phyloP scores from a whole-genome alignment of 2,888 invertebrate genomes.

The Miltochrista miniata region DNA sequence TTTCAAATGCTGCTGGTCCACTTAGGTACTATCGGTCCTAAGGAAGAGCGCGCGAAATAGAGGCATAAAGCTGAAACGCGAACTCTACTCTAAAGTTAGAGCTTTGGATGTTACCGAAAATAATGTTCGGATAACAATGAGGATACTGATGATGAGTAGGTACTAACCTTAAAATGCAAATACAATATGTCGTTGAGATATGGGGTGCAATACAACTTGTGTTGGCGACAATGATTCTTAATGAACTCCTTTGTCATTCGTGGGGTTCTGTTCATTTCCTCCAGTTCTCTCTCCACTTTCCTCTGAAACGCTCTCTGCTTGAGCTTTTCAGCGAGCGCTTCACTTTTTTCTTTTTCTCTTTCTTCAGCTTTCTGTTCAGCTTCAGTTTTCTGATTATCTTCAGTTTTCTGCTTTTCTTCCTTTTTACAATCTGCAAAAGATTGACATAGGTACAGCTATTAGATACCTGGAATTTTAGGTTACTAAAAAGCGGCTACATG shows the following conservation, averaged over 20 bases:
- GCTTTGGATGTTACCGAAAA: no score
- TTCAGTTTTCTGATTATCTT: constrained; percentile 38
- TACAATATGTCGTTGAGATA: constrained; percentile 96
- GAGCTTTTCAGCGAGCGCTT: constrained; percentile 52
- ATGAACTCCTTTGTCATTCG: constrained; percentile 93
- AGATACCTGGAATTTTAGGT: no score
- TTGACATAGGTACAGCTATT: no score
- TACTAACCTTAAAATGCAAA: constrained; percentile 93
- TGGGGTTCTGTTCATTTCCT: constrained; percentile 65
- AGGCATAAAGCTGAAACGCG: no score
- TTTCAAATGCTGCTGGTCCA: no score
- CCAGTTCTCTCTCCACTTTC: constrained; percentile 64
- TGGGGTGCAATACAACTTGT: constrained; percentile 94
- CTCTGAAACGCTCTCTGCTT: constrained; percentile 55
- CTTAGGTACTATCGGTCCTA: no score
- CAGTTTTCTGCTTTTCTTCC: constrained; percentile 32
- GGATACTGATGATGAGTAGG: neutral
- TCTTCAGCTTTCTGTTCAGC: constrained; percentile 40
- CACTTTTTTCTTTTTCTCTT: constrained; percentile 20
- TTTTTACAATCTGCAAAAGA: constrained; percentile 19
- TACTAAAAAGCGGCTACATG: no score
- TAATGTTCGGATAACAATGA: neutral
- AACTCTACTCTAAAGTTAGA: no score
- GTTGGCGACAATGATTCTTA: constrained; percentile 91
- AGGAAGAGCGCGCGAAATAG: no score